Conservation (phyloP, 2,888 invertebrate genomes). For the Melipona bicolor region DNA sequence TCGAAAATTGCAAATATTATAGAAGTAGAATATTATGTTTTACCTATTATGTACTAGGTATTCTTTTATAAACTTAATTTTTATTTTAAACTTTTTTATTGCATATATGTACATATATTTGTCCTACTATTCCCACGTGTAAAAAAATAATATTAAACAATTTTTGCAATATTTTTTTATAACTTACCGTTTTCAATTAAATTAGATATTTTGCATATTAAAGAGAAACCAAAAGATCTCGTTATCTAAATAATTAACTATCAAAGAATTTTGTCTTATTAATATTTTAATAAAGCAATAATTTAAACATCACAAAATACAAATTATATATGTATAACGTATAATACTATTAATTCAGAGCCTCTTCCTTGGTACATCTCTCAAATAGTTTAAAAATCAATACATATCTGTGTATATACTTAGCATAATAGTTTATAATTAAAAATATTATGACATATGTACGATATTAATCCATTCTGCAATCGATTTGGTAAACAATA, state of each 20-base stretch:
- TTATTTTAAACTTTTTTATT: too few species aligned
- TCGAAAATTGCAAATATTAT: not conserved
- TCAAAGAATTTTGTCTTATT: not conserved
- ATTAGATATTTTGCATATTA: not conserved
- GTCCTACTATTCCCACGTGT: too few species aligned
- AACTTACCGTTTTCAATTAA: too few species aligned
- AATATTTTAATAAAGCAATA: not conserved
- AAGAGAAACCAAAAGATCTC: not conserved
- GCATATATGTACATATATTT: too few species aligned
- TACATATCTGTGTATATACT: conserved; percentile 69
- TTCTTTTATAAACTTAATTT: too few species aligned
- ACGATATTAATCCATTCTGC: conserved; percentile 53
- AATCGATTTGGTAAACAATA: conserved; percentile 12
- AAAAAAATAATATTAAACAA: not conserved
- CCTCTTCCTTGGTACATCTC: not conserved
- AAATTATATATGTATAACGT: not conserved
- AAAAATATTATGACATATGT: conserved; percentile 53
- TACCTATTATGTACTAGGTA: too few species aligned
- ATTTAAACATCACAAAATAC: conserved; percentile 2
- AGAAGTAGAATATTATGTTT: too few species aligned
- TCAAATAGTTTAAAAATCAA: conserved; percentile 25
- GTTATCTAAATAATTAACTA: not conserved
- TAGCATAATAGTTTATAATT: conserved; percentile 64
- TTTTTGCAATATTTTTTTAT: not conserved
- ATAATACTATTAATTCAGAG: not conserved